Percentiles rank a stretch among this genome's conserved stretches.
Conservation (phyloP, 2,888 invertebrate species). For the Drosophila limbata region DNA sequence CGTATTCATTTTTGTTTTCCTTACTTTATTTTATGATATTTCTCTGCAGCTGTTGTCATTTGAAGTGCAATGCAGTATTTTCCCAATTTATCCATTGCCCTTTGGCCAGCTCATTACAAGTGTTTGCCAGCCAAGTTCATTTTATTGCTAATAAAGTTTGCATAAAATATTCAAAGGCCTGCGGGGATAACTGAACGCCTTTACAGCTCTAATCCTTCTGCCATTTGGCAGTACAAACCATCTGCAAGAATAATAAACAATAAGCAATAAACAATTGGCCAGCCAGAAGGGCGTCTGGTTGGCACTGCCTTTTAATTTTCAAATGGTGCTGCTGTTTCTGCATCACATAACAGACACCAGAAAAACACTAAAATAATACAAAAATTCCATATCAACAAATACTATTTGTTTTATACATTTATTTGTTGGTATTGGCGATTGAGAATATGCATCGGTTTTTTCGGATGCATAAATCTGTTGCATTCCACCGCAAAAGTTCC, state of each 20-base stretch:
- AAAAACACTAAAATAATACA: slow-evolving; percentile 11
- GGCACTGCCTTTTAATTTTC: slow-evolving; percentile 39
- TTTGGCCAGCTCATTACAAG: slow-evolving; percentile 56
- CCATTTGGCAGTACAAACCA: slow-evolving; percentile 21
- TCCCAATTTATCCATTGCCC: slow-evolving; percentile 14
- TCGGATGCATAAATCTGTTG: slow-evolving; percentile 62
- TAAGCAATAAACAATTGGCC: slow-evolving; percentile 66
- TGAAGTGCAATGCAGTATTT: not conserved
- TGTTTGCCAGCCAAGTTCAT: slow-evolving; percentile 48
- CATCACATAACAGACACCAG: not conserved
- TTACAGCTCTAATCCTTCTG: not conserved
- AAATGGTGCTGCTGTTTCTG: slow-evolving; percentile 1
- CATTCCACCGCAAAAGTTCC: slow-evolving; percentile 62
- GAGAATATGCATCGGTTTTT: slow-evolving; percentile 47
- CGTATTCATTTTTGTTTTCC: not conserved
- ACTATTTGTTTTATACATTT: slow-evolving; percentile 27
- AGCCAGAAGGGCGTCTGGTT: slow-evolving; percentile 31
- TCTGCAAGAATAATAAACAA: slow-evolving; percentile 42
- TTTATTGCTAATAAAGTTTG: slow-evolving; percentile 63
- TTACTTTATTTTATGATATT: not conserved
- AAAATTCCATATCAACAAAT: slow-evolving; percentile 3
- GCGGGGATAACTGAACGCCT: slow-evolving; percentile 18
- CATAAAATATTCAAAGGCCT: slow-evolving; percentile 64
- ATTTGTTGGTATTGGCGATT: slow-evolving; percentile 21
- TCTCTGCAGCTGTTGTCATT: not conserved